These are phyloP conservation scores for Mesoclemmys tuberculata DNA, from an alignment of 2,113 vertebrate species.

Conservation along the genomic window DNA sequence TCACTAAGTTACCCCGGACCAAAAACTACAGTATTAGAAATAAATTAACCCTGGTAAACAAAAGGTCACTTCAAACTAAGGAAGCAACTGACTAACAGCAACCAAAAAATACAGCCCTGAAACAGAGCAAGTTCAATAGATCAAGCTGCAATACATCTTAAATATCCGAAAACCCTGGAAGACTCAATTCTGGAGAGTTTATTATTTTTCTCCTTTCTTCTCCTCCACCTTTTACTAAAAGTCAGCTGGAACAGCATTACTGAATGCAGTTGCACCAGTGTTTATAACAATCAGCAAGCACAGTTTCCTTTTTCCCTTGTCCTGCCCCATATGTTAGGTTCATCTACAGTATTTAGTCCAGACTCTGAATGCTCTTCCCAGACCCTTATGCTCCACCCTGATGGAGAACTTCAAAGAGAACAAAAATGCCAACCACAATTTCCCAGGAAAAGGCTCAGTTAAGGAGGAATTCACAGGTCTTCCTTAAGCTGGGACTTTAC, in stretches of 20 bases:
- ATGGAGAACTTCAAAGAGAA: not conserved
- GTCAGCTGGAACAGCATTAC: not conserved
- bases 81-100: not conserved
- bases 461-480: not conserved
- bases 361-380: not conserved
- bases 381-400: not conserved
- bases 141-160: not conserved
- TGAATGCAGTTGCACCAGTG: not conserved
- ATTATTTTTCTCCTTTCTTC: not conserved
- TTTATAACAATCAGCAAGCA: not conserved
- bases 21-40: not conserved
- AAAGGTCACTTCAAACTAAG: not conserved
- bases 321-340: not conserved
- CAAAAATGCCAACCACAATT: not conserved
- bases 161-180: not conserved
- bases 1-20: not conserved
- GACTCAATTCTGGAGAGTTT: not conserved
- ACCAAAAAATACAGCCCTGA: not conserved
- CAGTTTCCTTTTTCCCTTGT: not conserved
- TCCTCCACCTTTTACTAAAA: not conserved
- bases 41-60: not conserved
- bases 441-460: not conserved
- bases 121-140: not conserved
- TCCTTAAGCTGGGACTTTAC: not conserved
- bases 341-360: not conserved